A percentile compares a stretch with the other conserved stretches of the same genome.
phyloP scores from a whole-genome alignment of 2,113 vertebrate species.

The Solea solea region DNA sequence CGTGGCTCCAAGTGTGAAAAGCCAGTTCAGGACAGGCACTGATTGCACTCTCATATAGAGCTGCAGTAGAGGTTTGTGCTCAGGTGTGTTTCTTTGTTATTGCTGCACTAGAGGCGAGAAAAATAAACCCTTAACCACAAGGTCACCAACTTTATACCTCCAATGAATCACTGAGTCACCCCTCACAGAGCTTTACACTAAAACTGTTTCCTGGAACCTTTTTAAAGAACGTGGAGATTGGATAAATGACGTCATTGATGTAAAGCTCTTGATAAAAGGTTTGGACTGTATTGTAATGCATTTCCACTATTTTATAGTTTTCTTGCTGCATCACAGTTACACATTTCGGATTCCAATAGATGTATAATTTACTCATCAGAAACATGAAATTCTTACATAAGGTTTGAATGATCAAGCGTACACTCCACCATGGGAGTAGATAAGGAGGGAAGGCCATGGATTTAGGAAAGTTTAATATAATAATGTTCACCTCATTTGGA shows the following conservation, averaged over 20 bases:
- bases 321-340: background rate
- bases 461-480: no score
- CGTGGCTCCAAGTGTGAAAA: conserved; percentile 30
- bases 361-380: conserved; percentile 24
- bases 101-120: conserved; percentile 35
- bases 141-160: conserved; percentile 48
- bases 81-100: conserved; percentile 45
- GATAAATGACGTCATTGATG: conserved; percentile 6
- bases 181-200: conserved; percentile 7
- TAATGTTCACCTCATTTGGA: background rate
- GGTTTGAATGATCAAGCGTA: conserved; percentile 12
- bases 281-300: background rate
- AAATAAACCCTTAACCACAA: conserved; percentile 53
- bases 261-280: conserved; percentile 1
- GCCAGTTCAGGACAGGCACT: conserved; percentile 26
- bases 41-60: conserved; percentile 44
- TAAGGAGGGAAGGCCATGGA: background rate
- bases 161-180: conserved; percentile 37
- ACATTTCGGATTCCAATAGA: background rate
- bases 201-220: conserved; percentile 9
- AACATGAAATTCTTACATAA: conserved; percentile 2
- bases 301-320: background rate
- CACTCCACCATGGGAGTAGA: background rate
- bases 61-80: conserved; percentile 34
- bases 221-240: conserved; percentile 11